Evolutionary conservation across 2,888 invertebrate species (phyloP), one percentile per base, ranked within the genome.

Genomic region (Sinopyrophorus schimmeli): DNA sequence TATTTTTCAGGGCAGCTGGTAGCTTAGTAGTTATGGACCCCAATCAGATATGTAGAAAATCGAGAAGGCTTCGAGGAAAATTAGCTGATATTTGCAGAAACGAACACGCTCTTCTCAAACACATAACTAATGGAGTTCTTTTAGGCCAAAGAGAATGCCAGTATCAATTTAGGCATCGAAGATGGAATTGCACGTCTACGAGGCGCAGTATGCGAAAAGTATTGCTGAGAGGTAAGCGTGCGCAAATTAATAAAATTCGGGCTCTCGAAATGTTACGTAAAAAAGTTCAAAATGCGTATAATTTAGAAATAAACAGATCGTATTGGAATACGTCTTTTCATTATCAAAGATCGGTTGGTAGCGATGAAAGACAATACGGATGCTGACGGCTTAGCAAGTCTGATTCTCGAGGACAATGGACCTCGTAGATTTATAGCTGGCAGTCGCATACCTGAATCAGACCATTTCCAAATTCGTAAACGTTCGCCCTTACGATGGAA

Each of bases 121-220:
- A 92, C 75, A 91, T 94, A 67, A 82, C 86, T 44, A 83, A 84
- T 64, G 94, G 94, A 12, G 89, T 92, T 50, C 82, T 84, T 61
- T 77, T 89, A 53, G 92, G 89, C 15, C 89, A 90, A 61, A 82
- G 81, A 56, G 92, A 93, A 80, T 93, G 93, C 71, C 89, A 90
- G 60, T 82, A 86, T 73, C 92, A 92, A 77, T 92, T 93, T 74
- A 79, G 86, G 48, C 83, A 86, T 71, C 81, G 90, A 52, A 79
- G 88, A 71, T 93, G 92, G 93, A 93, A 93, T 73, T 93, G 93
- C 71, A 90, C 91, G 43, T 85, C 89, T 1, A 81, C 86, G 54
- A 80, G 87, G 60, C 80, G 85, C 59, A 90, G 89, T 58, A 83
- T 92, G 74, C 83, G 87, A 70, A 90, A 90, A 75, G 89, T 94